phyloP scores from a whole-genome alignment of 1,140 invertebrate genomes.

The Acromyrmex heyeri region DNA sequence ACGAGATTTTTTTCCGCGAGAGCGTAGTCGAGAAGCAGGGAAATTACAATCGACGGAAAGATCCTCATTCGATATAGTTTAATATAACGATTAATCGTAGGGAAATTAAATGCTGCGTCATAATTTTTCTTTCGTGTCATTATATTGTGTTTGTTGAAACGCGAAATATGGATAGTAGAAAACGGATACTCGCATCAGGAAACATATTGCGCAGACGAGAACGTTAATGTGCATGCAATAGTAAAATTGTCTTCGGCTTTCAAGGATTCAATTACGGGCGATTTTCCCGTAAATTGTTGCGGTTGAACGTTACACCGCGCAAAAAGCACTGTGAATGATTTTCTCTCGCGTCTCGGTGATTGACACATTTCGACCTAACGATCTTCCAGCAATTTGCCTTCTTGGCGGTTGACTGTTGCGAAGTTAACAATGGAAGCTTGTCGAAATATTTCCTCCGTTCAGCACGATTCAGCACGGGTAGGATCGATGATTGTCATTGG shows the following conservation, averaged over 20 bases:
- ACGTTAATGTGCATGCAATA: neutral
- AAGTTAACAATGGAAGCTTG: neutral
- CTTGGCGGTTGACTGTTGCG: neutral
- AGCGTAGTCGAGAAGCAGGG: neutral
- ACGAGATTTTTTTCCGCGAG: conserved; percentile 33
- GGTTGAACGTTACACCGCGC: neutral
- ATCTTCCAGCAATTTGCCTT: neutral
- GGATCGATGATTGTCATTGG: conserved; percentile 7
- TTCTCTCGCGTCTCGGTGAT: neutral
- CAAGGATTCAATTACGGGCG: conserved; percentile 20
- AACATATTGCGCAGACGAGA: neutral
- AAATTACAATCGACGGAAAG: conserved; percentile 19
- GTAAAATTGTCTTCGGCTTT: conserved; percentile 31
- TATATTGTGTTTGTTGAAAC: neutral
- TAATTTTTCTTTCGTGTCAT: neutral
- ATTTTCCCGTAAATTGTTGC: conserved; percentile 8
- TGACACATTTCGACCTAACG: conserved; percentile 11
- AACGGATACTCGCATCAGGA: neutral
- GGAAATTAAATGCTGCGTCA: neutral
- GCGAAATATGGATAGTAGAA: neutral
- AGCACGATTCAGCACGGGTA: neutral
- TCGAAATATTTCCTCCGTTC: conserved; percentile 2
- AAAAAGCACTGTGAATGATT: neutral
- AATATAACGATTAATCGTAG: conserved; percentile 25
- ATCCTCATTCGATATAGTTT: neutral